phyloP scores from a whole-genome alignment of 2,113 vertebrate genomes.

The Kobus ellipsiprymnus region DNA sequence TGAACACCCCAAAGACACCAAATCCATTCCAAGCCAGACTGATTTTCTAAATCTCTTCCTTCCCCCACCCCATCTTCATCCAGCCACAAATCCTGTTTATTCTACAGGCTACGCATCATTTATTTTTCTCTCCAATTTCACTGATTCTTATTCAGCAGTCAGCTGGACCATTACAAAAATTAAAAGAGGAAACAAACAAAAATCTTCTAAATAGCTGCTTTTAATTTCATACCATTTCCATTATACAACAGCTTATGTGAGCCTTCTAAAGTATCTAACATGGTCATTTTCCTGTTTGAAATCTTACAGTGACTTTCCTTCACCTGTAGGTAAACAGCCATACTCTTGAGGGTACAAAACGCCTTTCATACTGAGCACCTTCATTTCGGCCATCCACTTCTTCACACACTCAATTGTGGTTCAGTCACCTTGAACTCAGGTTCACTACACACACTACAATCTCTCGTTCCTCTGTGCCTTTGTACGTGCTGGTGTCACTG shows the following conservation, averaged over 20 bases:
- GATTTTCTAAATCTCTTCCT: neutral
- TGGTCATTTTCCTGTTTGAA: neutral
- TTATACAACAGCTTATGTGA: neutral
- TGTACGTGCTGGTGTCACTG: neutral
- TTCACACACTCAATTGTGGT: neutral
- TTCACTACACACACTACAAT: rapidly evolving
- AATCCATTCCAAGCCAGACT: neutral
- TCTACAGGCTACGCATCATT: neutral
- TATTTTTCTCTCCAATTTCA: neutral
- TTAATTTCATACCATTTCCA: neutral
- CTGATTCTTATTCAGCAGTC: neutral
- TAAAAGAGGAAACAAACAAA: neutral
- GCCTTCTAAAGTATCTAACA: neutral
- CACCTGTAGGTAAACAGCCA: neutral
- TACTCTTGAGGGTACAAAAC: neutral
- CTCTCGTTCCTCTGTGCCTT: neutral
- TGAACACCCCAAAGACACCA: neutral
- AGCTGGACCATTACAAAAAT: neutral
- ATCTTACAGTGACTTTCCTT: neutral
- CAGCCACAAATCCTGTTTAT: neutral
- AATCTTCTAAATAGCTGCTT: neutral
- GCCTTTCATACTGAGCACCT: neutral
- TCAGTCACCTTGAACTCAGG: neutral
- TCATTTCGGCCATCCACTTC: neutral
- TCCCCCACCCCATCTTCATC: neutral